Evolutionary conservation across 2,113 vertebrate genomes (phyloP), one percentile per base, ranked within the genome.

Genomic region (Alligator mississippiensis): DNA sequence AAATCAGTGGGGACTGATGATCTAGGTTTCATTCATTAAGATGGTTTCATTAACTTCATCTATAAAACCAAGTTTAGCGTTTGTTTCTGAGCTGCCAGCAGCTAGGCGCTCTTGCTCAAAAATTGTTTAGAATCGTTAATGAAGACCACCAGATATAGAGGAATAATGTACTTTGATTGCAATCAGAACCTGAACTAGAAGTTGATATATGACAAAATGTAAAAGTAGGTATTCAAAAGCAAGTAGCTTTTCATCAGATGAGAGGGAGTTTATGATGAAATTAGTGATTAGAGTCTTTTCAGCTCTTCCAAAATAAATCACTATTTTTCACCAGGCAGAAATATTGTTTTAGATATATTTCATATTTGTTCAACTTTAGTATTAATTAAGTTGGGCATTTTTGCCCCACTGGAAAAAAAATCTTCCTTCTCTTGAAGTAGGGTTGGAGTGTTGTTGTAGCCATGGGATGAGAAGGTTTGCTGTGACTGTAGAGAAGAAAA

Each of bases 171-270:
- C 70, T 30, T 77, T 97, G 96, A 97, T 96, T 97, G 96, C 93
- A 96, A 96, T 97, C 95, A 97, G 90, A 84, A 80, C 74, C 5
- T 83, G 84, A 95, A 84, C 87, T 88, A 92, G 91, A 90, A 93
- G 82, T 80, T 94, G 79, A 91, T 92, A 80, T 77, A 21, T 58
- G 61, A 58, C 58, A 68, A 90, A 95, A 93, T 90, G 82, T 74
- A 83, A 64, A 96, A 95, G 75, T 82, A 92, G 54, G 18, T 77
- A 63, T 93, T 93, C 83, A 86, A 66, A 76, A 62, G n/a, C 85
- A 93, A 87, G 47, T 47, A 47, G 47, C 7, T 47, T 47, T 47
- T 47, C 47, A 90, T 66, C 72, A 75, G 24, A 90, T 64, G 63
- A 95, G 77, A 72, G 27, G 58, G 81, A 89, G 82, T 79, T 91